A percentile compares a stretch with the other conserved stretches of the same genome.
phyloP scores from a whole-genome alignment of 2,797 vertebrate genomes.

The Gadopsis bispinosus region DNA sequence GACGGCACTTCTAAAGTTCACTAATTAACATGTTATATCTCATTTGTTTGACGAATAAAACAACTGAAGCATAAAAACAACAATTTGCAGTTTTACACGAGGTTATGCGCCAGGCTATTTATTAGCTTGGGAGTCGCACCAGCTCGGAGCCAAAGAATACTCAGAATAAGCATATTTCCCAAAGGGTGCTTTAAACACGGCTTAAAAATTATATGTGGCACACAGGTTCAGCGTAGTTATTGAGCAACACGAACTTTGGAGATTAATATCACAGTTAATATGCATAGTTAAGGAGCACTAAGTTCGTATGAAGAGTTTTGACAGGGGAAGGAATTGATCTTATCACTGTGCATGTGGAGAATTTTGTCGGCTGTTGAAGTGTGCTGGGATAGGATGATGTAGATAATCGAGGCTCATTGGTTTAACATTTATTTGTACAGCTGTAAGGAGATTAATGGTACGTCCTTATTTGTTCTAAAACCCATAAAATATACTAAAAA shows the following conservation, averaged over 20 bases:
- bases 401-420: not conserved
- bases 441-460: not conserved
- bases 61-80: not conserved
- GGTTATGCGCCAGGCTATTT: not conserved
- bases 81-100: not conserved
- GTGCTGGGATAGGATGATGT: not conserved
- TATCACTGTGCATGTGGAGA: not conserved
- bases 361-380: not conserved
- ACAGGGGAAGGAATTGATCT: not conserved
- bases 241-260: not conserved
- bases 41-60: not conserved
- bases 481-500: no score
- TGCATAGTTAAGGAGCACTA: not conserved
- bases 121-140: not conserved
- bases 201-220: not conserved
- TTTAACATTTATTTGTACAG: slow-evolving; percentile 1
- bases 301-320: not conserved
- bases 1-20: not conserved
- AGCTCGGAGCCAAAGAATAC: no score
- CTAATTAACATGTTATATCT: not conserved
- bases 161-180: not conserved
- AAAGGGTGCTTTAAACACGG: not conserved
- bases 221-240: slow-evolving; percentile 7
- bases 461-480: not conserved
- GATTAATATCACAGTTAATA: not conserved